Evolutionary conservation across 2,113 vertebrate species (phyloP).

Genomic region (Melanerpes formicivorus): DNA sequence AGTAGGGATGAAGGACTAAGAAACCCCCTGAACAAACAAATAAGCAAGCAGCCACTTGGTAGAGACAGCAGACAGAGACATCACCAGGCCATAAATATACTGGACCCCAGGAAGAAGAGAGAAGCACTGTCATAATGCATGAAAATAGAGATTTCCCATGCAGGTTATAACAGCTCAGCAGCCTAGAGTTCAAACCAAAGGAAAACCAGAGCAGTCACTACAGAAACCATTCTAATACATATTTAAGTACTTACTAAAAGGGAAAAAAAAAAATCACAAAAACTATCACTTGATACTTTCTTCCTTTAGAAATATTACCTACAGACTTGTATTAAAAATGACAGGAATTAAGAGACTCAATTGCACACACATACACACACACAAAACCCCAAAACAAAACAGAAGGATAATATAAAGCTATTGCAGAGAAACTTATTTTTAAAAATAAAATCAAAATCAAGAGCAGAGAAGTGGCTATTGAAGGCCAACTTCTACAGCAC

Average conservation of each 20-base stretch:
- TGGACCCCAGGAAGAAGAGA: background rate
- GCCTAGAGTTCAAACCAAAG: background rate
- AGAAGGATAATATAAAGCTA: background rate
- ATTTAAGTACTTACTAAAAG: constrained; percentile 6
- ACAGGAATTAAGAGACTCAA: background rate
- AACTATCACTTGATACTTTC: background rate
- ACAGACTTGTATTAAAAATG: background rate
- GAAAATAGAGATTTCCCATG: constrained; percentile 23
- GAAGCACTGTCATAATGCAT: background rate
- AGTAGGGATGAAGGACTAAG: background rate
- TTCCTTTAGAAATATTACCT: background rate
- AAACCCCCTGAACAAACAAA: background rate
- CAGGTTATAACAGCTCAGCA: constrained; percentile 5
- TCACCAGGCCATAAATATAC: constrained; percentile 40
- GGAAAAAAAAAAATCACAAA: background rate
- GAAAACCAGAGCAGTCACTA: background rate
- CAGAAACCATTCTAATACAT: background rate
- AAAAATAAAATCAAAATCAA: background rate
- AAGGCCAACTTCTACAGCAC: background rate
- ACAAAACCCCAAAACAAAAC: background rate
- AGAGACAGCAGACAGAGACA: constrained; percentile 47
- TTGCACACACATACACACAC: background rate
- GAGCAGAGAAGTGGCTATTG: background rate
- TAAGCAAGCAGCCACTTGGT: constrained; percentile 1
- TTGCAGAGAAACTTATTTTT: background rate